These are phyloP conservation scores for Drosophila nikananu DNA, from an alignment of 1,140 invertebrate species.

Conservation along the genomic window DNA sequence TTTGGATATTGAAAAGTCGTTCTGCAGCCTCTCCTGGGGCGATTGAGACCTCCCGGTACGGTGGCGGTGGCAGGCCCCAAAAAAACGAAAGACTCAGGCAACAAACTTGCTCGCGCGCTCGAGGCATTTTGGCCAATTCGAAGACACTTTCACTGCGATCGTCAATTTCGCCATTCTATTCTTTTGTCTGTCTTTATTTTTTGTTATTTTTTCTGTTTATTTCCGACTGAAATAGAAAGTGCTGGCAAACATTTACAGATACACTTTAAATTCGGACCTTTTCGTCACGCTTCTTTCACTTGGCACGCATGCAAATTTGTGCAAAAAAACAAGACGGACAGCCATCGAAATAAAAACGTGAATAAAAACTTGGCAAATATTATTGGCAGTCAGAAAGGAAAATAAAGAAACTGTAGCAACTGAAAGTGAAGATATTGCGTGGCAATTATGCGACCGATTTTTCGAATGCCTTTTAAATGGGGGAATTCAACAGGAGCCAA, in stretches of 20 bases:
- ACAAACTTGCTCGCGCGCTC: conserved; percentile 45
- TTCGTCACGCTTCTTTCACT: conserved; percentile 56
- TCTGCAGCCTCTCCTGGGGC: conserved; percentile 55
- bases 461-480: conserved; percentile 33
- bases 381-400: conserved; percentile 20
- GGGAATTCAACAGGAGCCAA: conserved; percentile 28
- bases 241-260: conserved; percentile 37
- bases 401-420: conserved; percentile 25
- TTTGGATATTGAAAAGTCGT: conserved; percentile 68
- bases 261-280: conserved; percentile 48
- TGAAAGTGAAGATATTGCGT: conserved; percentile 64
- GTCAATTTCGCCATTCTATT: conserved; percentile 67
- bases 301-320: conserved; percentile 65
- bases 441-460: conserved; percentile 58
- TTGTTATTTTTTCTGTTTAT: conserved; percentile 1
- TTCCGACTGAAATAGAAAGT: conserved; percentile 71
- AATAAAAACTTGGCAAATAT: conserved; percentile 53
- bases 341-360: conserved; percentile 3
- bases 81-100: conserved; percentile 66
- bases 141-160: conserved; percentile 69
- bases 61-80: conserved; percentile 11
- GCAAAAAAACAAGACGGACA: conserved; percentile 16
- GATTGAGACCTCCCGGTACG: conserved; percentile 52
- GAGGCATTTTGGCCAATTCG: conserved; percentile 29
- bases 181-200: conserved; percentile 58